Base-by-base conservation (phyloP, 2,888 invertebrate genomes). In the Plagodis dolabraria region DNA sequence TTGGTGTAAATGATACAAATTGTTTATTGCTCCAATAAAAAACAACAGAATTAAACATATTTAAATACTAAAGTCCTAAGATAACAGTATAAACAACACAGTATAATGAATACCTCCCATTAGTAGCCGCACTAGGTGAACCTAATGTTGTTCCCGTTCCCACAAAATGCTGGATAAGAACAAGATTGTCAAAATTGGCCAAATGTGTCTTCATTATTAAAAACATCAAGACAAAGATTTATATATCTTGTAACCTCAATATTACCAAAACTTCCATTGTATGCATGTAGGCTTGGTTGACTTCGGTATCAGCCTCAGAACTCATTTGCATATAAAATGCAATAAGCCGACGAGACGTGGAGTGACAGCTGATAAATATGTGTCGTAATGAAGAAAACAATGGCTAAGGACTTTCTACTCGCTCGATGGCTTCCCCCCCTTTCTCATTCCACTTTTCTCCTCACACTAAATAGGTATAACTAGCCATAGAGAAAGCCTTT, bases 371-470 rank as follows among this genome's bases (percentile, higher is more conserved):
- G 86, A 89, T 87, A 87, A 86, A 88, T 83, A 83, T 80, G 80
- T 87, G 83, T 85, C 82, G 87, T 89, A 88, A 89, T 86, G 82
- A 88, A 79, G 87, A 85, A 89, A 87, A 90, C 89, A 91, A 91
- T 89, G 79, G 82, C 69, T 68, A 73, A 80, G 81, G 83, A 88
- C 89, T 91, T 90, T 92, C 90, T 87, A 86, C 71, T 79, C 73
- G 80, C 83, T 80, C 83, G 45, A 51, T 83, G 83, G 77, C 77
- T 77, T 74, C 75, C 74, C 67, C 40, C 65, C 68, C 66, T 71
- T 71, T 57, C 71, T 67, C 69, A 64, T 74, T 71, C 68, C 69
- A 57, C 75, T 69, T 71, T 69, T 68, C 63, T 69, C 71, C 68
- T 63, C 68, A 57, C 71, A 70, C 71, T 73, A 72, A 71, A 70